Conservation (phyloP, 1,140 invertebrate species). For the Dolichoris vasculosae region DNA sequence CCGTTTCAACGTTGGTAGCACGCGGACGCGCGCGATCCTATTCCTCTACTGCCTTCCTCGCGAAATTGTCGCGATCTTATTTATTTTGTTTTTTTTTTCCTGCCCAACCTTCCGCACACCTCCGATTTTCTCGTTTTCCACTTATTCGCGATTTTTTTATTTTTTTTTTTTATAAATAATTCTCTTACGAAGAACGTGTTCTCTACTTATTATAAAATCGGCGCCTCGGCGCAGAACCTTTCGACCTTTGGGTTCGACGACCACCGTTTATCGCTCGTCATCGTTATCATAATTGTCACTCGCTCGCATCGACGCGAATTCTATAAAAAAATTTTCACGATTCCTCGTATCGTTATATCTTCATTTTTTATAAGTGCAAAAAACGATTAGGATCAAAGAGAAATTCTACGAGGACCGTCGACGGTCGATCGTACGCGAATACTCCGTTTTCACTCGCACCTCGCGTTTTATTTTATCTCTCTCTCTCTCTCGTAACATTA, state of each 20-base stretch:
- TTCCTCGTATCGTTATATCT: background rate
- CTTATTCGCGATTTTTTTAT: too few species aligned
- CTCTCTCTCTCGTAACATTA: too few species aligned
- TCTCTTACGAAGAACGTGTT: conserved; percentile 25
- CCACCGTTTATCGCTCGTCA: conserved; percentile 41
- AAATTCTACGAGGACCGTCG: conserved; percentile 43
- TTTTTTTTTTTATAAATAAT: conserved; percentile 36
- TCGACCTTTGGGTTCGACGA: conserved; percentile 45
- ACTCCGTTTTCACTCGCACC: conserved; percentile 15
- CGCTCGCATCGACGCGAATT: conserved; percentile 32
- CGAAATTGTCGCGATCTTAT: background rate
- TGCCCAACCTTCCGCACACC: conserved; percentile 44
- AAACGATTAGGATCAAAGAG: conserved; percentile 52
- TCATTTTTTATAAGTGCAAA: conserved; percentile 45
- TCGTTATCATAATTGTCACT: conserved; percentile 19
- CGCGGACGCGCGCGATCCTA: conserved; percentile 43
- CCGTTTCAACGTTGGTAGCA: conserved; percentile 26
- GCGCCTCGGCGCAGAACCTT: conserved; percentile 33
- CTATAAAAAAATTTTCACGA: conserved; percentile 39
- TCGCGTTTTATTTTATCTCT: conserved; percentile 24
- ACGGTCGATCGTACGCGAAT: conserved; percentile 29
- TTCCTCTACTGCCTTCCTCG: conserved; percentile 37
- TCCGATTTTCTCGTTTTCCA: conserved; percentile 36
- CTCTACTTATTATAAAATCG: conserved; percentile 31
- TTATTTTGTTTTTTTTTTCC: conserved; percentile 24